Evolutionary conservation across 2,113 vertebrate genomes (phyloP).

Genomic region (Maccullochella peelii): DNA sequence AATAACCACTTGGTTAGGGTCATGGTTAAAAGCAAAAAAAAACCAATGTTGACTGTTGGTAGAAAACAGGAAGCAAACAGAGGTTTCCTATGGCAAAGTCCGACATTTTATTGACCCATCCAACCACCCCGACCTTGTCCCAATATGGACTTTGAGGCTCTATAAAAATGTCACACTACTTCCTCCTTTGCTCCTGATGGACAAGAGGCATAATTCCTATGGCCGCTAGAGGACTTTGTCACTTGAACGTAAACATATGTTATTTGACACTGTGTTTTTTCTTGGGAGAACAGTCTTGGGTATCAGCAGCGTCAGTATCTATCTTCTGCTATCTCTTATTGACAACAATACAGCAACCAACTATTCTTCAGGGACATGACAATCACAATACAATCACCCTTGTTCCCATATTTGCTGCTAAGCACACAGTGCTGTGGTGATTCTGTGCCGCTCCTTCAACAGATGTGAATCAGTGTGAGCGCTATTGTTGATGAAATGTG

Average conservation of each 20-base stretch:
- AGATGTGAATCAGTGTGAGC: conserved; percentile 5
- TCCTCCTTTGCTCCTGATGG: not conserved
- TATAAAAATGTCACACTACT: not conserved
- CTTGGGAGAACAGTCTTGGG: not conserved
- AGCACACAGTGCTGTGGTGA: not conserved
- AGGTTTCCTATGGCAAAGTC: not conserved
- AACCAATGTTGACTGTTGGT: not conserved
- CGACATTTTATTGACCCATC: not conserved
- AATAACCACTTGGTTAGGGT: not conserved
- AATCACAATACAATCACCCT: not conserved
- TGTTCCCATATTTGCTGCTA: not conserved
- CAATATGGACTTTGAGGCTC: not conserved
- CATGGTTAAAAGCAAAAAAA: not conserved
- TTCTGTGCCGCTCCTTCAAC: not conserved
- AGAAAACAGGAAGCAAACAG: not conserved
- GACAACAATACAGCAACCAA: not conserved
- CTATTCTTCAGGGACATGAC: not conserved
- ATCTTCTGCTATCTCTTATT: not conserved
- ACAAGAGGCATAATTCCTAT: not conserved
- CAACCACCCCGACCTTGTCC: not conserved
- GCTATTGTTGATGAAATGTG: not conserved
- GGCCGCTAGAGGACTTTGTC: not conserved
- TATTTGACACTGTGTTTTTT: not conserved
- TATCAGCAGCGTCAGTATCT: not conserved
- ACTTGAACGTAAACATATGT: not conserved